Base-by-base conservation (phyloP, 2,888 invertebrate genomes). In the Drosophila anomalata region DNA sequence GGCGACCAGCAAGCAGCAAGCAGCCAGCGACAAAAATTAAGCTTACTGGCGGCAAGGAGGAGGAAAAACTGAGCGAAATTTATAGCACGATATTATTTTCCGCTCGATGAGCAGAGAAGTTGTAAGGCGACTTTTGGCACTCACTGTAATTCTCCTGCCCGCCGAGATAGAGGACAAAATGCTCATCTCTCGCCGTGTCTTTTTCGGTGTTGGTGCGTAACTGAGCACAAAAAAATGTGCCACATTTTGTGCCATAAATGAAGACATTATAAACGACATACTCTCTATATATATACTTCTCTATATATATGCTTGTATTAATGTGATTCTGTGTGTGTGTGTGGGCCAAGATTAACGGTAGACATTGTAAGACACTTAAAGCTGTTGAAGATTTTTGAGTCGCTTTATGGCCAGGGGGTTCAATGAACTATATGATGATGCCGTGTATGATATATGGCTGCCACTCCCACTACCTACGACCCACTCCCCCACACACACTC, bases 71-170 rank as follows among this genome's bases (percentile, higher is more conserved):
- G 72, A 76, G 73, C 71, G 51, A 77, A 85, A 85, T 85, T 85
- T 88, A 85, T 85, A 87, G 84, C 88, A 78, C 82, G 88, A 88
- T 85, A 85, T 85, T 85, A 85, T 85, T 85, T 85, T 85, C 88
- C 88, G 89, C 88, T 85, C 87, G 88, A 84, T 88, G 84, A 88
- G 84, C 84, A 85, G 87, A 88, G 87, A 83, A 83, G 82, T 88
- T 87, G 82, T 83, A 68, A 80, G 88, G 88, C 87, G 85, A 88
- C 85, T 84, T 88, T 84, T 88, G 87, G 82, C 82, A 79, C 88
- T 85, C 65, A 74, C 70, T 87, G 73, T 61, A 50, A 46, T 50
- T 54, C 61, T 24, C 36, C 41, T 72, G 31, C 26, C 42, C 29
- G 62, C 61, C 44, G 22, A 60, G 46, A 61, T 62, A 47, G 39